Evolutionary conservation across 2,888 invertebrate species (phyloP), one percentile per base, ranked within the genome.

Genomic region (Agrilus cyanescens): DNA sequence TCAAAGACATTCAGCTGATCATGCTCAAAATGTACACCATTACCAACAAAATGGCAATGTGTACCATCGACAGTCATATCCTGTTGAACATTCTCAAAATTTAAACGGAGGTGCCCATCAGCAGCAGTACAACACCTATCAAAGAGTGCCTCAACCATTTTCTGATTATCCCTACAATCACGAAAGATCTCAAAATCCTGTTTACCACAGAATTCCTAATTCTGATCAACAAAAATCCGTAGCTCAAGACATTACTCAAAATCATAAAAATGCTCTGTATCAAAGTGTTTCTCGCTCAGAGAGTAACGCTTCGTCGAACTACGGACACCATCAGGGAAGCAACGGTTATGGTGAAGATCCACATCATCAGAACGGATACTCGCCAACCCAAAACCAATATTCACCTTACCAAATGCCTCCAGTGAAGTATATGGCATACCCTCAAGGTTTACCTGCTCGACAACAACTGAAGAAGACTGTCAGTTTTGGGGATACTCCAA

Each of bases 401-500:
- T 68, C 71, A 3, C 75, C 79, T 1, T 82, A 83, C 55, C 82
- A 81, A 25, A 25, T 25, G 25, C 65, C 63, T 38, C 58, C 35
- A 32, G 35, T 13, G 8, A 46, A 46, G 31, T 47, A 48, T 16
- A 68, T 71, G 3, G 75, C 79, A 1, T 82, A 83, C 55, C 81
- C 81, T 60, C 80, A 76, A 54, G 69, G 76, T 31, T 73, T 76
- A 4, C 69, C 72, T 4, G 68, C 75, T 8, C 78, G 81, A 53
- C 75, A 76, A 53, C 54, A 18, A 13, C 63, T 78, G 32, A 82
- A 82, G 58, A 82, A 82, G 53, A 72, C 72, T 37, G 82, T 83
- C 3, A 82, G 82, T 49, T 83, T 84, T 54, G 82, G 83, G 57
- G 75, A 80, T 0, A 79, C 80, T 8, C 79, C 83, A 2, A 85